Conservation (phyloP, 2,113 vertebrate species). For the Halichoerus grypus region DNA sequence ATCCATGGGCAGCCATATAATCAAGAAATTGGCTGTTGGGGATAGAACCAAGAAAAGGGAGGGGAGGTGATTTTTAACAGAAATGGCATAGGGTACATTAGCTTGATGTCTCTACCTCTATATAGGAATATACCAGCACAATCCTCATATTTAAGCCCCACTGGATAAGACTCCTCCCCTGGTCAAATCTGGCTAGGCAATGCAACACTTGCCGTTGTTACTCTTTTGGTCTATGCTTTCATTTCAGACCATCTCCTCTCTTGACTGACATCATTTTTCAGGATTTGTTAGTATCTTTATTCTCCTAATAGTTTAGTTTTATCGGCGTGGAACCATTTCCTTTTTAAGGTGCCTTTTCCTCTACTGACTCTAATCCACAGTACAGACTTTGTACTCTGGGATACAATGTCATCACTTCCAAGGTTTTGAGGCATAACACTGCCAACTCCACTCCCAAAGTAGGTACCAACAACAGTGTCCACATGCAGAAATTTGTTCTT, state of each 20-base stretch:
- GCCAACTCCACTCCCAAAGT: neutral
- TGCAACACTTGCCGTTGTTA: neutral
- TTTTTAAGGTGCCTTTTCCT: neutral
- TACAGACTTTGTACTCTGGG: neutral
- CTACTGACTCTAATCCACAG: neutral
- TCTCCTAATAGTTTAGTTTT: neutral
- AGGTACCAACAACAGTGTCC: neutral
- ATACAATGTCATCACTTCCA: neutral
- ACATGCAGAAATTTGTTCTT: conserved; percentile 22
- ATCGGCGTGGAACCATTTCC: neutral
- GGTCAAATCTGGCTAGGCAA: neutral
- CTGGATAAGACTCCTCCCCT: neutral
- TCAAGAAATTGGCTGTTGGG: neutral
- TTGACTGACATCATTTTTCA: neutral
- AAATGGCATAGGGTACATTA: neutral
- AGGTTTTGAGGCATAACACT: neutral
- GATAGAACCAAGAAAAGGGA: neutral
- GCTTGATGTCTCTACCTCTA: neutral
- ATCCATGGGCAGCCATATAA: neutral
- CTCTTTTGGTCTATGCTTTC: neutral
- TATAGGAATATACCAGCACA: neutral
- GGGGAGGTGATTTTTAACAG: neutral
- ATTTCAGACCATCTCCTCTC: neutral
- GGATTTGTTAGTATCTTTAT: neutral
- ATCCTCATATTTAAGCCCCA: neutral